phyloP scores from a whole-genome alignment of 2,888 invertebrate genomes.

The Mesorhabditis belari region DNA sequence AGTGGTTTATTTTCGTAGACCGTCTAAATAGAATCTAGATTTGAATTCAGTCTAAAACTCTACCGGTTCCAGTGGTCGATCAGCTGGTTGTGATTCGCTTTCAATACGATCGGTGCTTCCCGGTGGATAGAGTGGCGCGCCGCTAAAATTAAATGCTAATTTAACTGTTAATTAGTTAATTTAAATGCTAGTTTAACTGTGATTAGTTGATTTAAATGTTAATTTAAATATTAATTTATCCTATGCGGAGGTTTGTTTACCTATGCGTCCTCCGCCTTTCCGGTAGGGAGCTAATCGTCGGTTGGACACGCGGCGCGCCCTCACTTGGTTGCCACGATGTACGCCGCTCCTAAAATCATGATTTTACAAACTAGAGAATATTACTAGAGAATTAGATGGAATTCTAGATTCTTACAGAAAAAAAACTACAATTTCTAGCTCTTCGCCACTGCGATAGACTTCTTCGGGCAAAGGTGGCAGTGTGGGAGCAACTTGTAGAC shows the following conservation, averaged over 20 bases:
- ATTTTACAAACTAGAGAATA: neutral
- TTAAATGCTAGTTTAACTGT: neutral
- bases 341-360: neutral
- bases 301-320: neutral
- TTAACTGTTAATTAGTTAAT: neutral
- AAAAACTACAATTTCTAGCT: neutral
- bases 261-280: no score
- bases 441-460: neutral
- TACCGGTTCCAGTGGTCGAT: conserved; percentile 17
- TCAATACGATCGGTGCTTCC: conserved; percentile 26
- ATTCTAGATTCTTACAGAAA: no score
- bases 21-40: conserved; percentile 4
- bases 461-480: neutral
- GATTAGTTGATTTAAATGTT: neutral
- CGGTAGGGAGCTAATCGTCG: neutral
- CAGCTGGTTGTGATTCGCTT: conserved; percentile 21
- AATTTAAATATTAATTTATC: neutral
- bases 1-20: conserved; percentile 26
- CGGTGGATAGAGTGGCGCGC: conserved; percentile 22
- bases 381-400: no score
- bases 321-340: neutral
- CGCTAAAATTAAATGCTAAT: neutral
- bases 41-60: neutral
- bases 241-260: neutral
- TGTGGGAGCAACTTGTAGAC: neutral